phyloP scores from a whole-genome alignment of 2,888 invertebrate species.

The Hetaerina titia region DNA sequence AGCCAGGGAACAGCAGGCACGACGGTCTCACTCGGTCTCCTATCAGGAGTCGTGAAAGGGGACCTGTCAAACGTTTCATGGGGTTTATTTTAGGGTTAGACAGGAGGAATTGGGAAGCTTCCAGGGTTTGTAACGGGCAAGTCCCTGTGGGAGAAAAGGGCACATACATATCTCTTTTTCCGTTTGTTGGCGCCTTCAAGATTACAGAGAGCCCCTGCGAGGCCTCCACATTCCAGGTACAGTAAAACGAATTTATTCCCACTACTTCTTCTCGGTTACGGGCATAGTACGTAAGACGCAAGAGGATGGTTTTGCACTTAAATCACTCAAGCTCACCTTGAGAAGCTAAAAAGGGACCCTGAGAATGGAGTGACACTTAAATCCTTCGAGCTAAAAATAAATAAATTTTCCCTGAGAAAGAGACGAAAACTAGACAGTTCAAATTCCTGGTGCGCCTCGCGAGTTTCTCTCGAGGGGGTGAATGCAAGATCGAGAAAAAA shows the following conservation, averaged over 20 bases:
- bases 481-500: not conserved
- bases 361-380: not conserved
- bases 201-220: not conserved
- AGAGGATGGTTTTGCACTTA: not conserved
- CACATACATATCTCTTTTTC: not conserved
- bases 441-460: not conserved
- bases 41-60: not conserved
- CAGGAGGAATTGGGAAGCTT: constrained; percentile 41
- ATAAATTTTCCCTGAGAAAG: not conserved
- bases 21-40: not conserved
- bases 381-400: not conserved
- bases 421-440: not conserved
- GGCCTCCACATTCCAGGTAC: not conserved
- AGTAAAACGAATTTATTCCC: not conserved
- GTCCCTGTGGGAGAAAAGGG: not conserved
- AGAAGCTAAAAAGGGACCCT: not conserved
- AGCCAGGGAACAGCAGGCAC: not conserved
- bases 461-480: not conserved
- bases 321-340: not conserved
- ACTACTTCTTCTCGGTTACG: not conserved
- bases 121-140: constrained; percentile 22
- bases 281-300: not conserved
- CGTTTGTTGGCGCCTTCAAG: not conserved
- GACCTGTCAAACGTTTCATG: constrained; percentile 13
- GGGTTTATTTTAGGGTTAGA: constrained; percentile 38